Evolutionary conservation across 2,113 vertebrate genomes (phyloP).

Genomic region (Lanius collurio): DNA sequence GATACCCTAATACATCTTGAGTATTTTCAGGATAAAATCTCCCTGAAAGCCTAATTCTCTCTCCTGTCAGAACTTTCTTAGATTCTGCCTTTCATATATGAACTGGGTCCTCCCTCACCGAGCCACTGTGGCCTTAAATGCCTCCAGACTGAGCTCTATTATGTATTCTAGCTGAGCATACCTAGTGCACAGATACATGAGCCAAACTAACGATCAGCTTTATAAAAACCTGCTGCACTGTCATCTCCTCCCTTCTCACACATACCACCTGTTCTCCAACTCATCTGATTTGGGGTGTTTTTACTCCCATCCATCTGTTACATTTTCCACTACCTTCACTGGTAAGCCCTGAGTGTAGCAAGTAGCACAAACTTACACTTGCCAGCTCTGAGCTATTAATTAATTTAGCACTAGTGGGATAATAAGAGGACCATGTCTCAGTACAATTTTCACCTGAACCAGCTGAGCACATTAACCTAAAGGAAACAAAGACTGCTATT

Average conservation of each 20-base stretch:
- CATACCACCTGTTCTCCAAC: not conserved
- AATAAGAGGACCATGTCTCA: not conserved
- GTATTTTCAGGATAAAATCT: not conserved
- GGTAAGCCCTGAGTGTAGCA: not conserved
- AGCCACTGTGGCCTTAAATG: not conserved
- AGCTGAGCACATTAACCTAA: not conserved
- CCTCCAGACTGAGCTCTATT: not conserved
- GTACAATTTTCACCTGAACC: not conserved
- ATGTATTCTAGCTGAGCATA: not conserved
- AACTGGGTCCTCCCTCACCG: not conserved
- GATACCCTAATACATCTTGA: not conserved
- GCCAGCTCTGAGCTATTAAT: not conserved
- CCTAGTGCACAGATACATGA: not conserved
- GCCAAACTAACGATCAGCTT: not conserved
- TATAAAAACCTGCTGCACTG: not conserved
- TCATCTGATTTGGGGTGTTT: not conserved
- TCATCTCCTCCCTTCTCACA: not conserved
- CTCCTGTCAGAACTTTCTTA: not conserved
- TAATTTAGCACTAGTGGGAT: not conserved
- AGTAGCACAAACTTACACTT: not conserved
- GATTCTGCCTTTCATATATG: not conserved
- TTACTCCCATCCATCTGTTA: not conserved
- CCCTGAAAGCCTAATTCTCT: not conserved
- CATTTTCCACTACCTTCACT: not conserved
- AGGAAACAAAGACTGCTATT: not conserved